phyloP scores from a whole-genome alignment of 2,113 vertebrate genomes.

The Semnornis frantzii region DNA sequence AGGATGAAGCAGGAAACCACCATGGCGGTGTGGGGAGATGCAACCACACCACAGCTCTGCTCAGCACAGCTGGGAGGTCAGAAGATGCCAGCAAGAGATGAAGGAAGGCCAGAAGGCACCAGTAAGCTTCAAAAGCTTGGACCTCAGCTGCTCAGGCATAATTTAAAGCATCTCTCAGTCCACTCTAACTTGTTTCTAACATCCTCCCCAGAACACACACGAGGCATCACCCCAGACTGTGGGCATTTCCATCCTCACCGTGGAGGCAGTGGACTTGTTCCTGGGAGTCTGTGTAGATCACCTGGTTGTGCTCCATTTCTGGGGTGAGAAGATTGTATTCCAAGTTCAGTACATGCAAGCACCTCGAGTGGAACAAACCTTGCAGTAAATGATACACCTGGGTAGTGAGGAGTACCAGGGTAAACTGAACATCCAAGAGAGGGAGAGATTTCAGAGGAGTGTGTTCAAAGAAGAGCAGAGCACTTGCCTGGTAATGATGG shows the following conservation, averaged over 20 bases:
- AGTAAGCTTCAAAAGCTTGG: not conserved
- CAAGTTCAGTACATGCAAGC: not conserved
- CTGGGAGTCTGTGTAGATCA: not conserved
- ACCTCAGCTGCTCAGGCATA: not conserved
- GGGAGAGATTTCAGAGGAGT: not conserved
- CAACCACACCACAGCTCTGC: not conserved
- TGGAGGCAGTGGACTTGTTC: not conserved
- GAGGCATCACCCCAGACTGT: not conserved
- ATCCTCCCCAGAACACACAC: not conserved
- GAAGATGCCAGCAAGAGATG: not conserved
- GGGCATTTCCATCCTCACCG: not conserved
- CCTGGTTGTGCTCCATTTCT: not conserved
- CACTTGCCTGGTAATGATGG: accelerated
- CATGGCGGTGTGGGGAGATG: accelerated
- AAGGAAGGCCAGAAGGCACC: not conserved
- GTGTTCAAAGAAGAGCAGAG: not conserved
- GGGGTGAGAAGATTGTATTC: not conserved
- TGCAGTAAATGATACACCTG: not conserved
- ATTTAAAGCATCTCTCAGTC: not conserved
- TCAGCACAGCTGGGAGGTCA: not conserved
- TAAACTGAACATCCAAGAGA: not conserved
- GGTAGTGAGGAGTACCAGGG: not conserved
- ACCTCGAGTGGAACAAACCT: not conserved
- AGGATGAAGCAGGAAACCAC: not conserved
- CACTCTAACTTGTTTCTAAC: not conserved